Evolutionary conservation across 2,888 invertebrate genomes (phyloP), one percentile per base, ranked within the genome.

Genomic region (Gymnoscelis rufifasciata): DNA sequence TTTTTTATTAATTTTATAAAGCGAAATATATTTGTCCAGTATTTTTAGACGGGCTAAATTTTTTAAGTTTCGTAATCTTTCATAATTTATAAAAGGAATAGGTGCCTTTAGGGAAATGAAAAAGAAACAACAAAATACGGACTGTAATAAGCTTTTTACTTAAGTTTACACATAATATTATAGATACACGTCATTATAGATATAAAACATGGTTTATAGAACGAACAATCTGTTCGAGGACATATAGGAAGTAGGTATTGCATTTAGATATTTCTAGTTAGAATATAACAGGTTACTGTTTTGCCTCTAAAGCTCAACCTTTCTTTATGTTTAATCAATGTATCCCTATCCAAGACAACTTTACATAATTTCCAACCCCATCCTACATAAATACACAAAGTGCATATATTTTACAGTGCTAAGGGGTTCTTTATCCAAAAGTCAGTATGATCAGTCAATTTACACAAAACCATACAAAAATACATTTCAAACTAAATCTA

Each of bases 141-240:
- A 77, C 79, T 74, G 74, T 77, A 82, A 73, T 78, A 86, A 86
- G 84, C 83, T 81, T 87, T 83, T 82, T 81, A 77, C 82, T 83
- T 77, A 78, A 74, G 68, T 75, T 74, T 78, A 26, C 73, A 81
- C 72, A 76, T 73, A 76, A 74, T 71, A 76, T 71, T 77, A 78
- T 76, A 71, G 72, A 73, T 75, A 54, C 48, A 54, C 52, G 50
- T 49, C 45, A 55, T 49, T 43, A 43, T 46, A 54, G 41, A 31
- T 39, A 48, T 41, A 43, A 51, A 47, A 59, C 56, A 57, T 52
- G 47, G 31, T 30, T 42, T 39, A 35, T 31, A 23, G 27, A 19
- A n/a, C 10, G 35, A 41, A 37, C 39, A n/a, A 28, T 14, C 30
- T 38, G 41, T 37, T 13, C 49, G 28, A 11, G n/a, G 15, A 13